Conservation (phyloP, 2,113 vertebrate species). For the Mugil cephalus region DNA sequence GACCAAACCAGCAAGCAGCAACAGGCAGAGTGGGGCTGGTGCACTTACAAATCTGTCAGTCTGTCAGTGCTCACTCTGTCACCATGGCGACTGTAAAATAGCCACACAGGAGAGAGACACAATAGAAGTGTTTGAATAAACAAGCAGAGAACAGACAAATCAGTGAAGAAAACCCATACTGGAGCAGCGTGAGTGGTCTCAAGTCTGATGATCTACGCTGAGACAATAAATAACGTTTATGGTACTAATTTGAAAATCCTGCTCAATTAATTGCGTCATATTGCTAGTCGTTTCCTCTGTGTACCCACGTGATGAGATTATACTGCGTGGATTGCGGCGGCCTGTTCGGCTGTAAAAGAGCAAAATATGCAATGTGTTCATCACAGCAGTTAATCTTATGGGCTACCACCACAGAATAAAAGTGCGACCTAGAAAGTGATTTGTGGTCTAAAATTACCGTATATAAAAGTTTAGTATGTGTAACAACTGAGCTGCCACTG, state of each 20-base stretch:
- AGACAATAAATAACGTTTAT: not conserved
- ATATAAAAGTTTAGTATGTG: too few species aligned
- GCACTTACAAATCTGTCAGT: not conserved
- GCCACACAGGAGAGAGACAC: not conserved
- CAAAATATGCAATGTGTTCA: not conserved
- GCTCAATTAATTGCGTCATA: not conserved
- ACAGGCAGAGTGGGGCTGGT: not conserved
- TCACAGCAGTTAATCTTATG: not conserved
- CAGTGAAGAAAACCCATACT: not conserved
- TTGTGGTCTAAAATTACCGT: not conserved
- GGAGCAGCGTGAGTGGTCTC: not conserved
- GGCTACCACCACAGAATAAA: not conserved
- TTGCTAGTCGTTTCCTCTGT: not conserved
- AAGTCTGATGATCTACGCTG: too few species aligned
- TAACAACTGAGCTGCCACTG: too few species aligned
- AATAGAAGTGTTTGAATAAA: not conserved
- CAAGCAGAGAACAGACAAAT: not conserved
- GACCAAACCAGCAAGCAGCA: not conserved
- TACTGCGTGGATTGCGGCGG: not conserved
- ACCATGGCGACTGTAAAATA: not conserved
- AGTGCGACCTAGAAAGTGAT: not conserved
- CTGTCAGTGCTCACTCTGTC: not conserved
- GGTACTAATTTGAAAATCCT: not conserved
- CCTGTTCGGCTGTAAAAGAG: not conserved
- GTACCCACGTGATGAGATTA: conserved; percentile 9